A percentile compares a stretch with the other conserved stretches of the same genome.
Conservation (phyloP, 2,888 invertebrate genomes). For the Ochropleura plecta region DNA sequence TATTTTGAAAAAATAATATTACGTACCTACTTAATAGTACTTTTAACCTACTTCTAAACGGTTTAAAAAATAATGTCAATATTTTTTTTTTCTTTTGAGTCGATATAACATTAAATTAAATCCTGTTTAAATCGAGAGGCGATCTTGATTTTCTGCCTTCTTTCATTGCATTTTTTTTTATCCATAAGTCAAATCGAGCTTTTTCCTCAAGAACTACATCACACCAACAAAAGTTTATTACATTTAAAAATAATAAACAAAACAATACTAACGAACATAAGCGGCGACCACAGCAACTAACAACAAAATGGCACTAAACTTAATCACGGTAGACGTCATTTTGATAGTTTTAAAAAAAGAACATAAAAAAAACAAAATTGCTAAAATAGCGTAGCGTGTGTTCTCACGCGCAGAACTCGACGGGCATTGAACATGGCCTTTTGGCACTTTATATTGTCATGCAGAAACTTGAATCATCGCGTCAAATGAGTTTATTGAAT, state of each 20-base stretch:
- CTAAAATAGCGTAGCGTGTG: conserved; percentile 71
- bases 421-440: conserved; percentile 87
- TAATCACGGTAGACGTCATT: conserved; percentile 87
- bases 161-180: conserved; percentile 1
- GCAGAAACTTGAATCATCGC: too few species aligned
- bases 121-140: too few species aligned
- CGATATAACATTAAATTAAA: too few species aligned
- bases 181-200: neutral
- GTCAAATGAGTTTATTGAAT: too few species aligned
- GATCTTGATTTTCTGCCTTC: too few species aligned
- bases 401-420: conserved; percentile 76
- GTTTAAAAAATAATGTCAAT: too few species aligned
- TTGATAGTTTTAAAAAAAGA: conserved; percentile 72
- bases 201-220: too few species aligned
- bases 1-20: too few species aligned
- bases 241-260: conserved; percentile 10
- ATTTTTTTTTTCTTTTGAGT: too few species aligned
- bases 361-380: conserved; percentile 62
- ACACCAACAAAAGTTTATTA: neutral
- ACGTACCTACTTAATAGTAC: too few species aligned
- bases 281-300: conserved; percentile 80
- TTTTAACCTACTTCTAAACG: too few species aligned
- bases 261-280: conserved; percentile 83
- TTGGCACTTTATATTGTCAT: conserved; percentile 79
- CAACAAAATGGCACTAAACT: conserved; percentile 87